Percentiles rank a stretch among this genome's conserved stretches.
These are phyloP conservation scores for Crossocerus cetratus DNA, from an alignment of 2,888 invertebrate species.

Conservation along the genomic window DNA sequence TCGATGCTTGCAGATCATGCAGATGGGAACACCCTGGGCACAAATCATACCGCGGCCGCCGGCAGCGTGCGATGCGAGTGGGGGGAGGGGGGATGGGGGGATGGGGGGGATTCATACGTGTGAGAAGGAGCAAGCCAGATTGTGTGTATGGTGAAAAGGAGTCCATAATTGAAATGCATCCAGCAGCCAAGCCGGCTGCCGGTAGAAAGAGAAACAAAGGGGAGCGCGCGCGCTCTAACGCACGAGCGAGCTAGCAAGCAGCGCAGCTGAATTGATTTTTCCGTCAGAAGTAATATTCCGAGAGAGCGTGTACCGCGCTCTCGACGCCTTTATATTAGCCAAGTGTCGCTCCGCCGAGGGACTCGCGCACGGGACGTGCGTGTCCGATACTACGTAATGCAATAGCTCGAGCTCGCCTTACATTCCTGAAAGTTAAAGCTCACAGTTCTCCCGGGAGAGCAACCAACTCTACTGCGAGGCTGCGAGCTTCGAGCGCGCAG, in stretches of 20 bases:
- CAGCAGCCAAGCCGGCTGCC: not conserved
- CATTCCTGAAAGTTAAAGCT: not conserved
- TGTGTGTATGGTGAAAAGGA: not conserved
- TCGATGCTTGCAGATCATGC: no score
- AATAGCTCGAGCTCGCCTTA: slow-evolving; percentile 22
- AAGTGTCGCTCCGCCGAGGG: not conserved
- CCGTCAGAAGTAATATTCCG: slow-evolving; percentile 42
- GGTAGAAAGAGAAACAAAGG: slow-evolving; percentile 14
- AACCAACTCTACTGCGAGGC: no score
- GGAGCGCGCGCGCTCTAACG: not conserved
- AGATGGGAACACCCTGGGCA: no score
- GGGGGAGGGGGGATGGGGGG: no score
- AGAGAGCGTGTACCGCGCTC: slow-evolving; percentile 24
- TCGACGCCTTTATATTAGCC: no score
- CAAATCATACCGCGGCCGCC: not conserved
- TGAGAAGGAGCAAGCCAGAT: no score
- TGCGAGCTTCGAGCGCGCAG: no score
- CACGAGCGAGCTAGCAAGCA: slow-evolving; percentile 12
- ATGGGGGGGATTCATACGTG: no score
- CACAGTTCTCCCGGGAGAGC: no score
- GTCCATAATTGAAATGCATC: slow-evolving; percentile 31
- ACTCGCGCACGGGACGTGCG: slow-evolving; percentile 2
- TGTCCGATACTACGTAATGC: slow-evolving; percentile 21
- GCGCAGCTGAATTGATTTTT: slow-evolving; percentile 40
- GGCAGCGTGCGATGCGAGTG: no score